These are phyloP conservation scores for Pantherophis vulpinus DNA, from an alignment of 2,797 vertebrate genomes.

Conservation along the genomic window DNA sequence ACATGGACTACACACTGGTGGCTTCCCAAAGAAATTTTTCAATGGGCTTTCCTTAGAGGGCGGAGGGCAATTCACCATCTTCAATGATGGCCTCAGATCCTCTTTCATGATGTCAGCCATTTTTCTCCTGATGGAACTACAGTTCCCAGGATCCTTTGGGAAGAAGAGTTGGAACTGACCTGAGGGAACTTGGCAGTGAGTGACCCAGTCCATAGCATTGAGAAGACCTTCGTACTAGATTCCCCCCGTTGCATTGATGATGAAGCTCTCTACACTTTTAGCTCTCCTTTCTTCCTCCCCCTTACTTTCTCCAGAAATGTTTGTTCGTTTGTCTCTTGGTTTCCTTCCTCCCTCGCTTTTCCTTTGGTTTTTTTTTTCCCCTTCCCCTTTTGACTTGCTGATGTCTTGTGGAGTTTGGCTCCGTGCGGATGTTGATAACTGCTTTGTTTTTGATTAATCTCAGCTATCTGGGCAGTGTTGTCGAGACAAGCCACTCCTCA, in stretches of 20 bases:
- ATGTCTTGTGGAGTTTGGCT: slow-evolving; percentile 77
- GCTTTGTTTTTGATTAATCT: slow-evolving; percentile 99
- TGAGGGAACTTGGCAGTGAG: not conserved
- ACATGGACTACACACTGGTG: not conserved
- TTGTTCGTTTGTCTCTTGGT: slow-evolving; percentile 62
- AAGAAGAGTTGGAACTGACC: not conserved
- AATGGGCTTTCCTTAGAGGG: too few species aligned
- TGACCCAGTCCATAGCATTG: not conserved
- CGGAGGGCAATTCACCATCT: not conserved
- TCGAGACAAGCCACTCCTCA: slow-evolving; percentile 99
- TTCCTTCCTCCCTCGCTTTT: slow-evolving; percentile 13
- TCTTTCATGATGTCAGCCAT: too few species aligned
- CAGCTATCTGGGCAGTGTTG: slow-evolving; percentile 99
- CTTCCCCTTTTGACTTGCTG: slow-evolving; percentile 69
- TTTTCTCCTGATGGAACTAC: not conserved
- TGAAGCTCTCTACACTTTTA: slow-evolving; percentile 85
- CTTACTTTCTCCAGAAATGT: slow-evolving; percentile 46
- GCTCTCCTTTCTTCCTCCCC: slow-evolving; percentile 68
- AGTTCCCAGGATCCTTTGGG: not conserved
- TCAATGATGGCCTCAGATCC: not conserved
- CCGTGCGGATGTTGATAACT: slow-evolving; percentile 83
- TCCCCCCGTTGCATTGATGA: slow-evolving; percentile 81
- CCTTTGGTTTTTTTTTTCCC: slow-evolving; percentile 21
- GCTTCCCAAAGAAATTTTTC: not conserved
- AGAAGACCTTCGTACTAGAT: slow-evolving; percentile 31